Base-by-base conservation (phyloP, 2,888 invertebrate species). In the Drosophila colorata region DNA sequence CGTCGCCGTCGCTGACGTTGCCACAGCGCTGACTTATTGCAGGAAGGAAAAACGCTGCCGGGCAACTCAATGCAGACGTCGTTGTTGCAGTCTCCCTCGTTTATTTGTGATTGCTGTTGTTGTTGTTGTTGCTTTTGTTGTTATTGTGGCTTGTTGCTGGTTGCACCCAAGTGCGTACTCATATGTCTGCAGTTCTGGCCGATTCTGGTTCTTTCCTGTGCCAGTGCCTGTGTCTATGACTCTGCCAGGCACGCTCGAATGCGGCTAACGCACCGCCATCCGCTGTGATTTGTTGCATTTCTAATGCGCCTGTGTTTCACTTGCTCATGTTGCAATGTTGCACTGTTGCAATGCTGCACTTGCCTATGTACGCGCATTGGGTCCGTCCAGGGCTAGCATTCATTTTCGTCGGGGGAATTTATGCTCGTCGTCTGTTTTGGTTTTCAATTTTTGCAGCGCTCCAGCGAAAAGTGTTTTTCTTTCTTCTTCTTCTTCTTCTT, bases 151-250 rank as follows among this genome's bases (percentile, higher is more conserved):
- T 38, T 51, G 59, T 51, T 71, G 68, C 35, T 74, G 83, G 82
- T 77, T 85, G 87, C 86, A 82, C 74, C 80, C 86, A 87, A 87
- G 88, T 84, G 84, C 84, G 84, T 84, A 82, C 71, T 80, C 71
- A 68, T 80, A 67, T 67, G 74, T 68, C 71, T 78, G 70, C 43
- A 53, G 56, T 37, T 64, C 53, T 44, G 64, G 37, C 40, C 43
- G 55, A 43, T 77, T 80, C 77, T 71, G 79, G 74, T 82, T 78
- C 74, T 78, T 81, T 74, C 77, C 68, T 74, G 68, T 64, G 57
- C 47, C 41, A 25, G 35, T 46, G 37, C 23, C 37, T 28, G 11
- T 37, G 37, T 16, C 25, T 28, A 8, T n/a, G 64, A 38, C 46
- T 11, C 31, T 31, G 11, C 35, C 47, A 61, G 63, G 74, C 64